Percentiles rank a stretch among this genome's conserved stretches.
Conservation (phyloP, 2,888 invertebrate genomes). For the Macaria notata region DNA sequence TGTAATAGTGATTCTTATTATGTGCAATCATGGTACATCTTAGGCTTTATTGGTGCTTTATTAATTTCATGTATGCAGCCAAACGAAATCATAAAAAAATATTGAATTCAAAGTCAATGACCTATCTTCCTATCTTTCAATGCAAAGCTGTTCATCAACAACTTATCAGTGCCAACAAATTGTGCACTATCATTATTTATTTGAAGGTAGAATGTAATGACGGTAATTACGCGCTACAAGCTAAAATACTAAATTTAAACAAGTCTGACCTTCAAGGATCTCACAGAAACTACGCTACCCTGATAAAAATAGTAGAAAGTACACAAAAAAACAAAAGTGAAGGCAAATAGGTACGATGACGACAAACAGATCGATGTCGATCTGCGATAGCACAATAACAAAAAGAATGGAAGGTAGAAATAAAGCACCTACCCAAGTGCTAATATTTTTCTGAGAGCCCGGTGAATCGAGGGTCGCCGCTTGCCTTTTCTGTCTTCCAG, state of each 20-base stretch:
- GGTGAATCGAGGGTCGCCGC: conserved; percentile 55
- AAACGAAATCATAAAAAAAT: too few species aligned
- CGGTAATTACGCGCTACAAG: conserved; percentile 11
- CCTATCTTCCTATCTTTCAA: too few species aligned
- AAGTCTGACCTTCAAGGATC: conserved; percentile 35
- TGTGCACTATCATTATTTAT: conserved; percentile 8
- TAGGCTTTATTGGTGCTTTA: too few species aligned
- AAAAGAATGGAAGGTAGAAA: conserved; percentile 10
- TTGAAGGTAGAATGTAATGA: conserved; percentile 4
- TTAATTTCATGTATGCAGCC: too few species aligned
- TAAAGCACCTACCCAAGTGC: conserved; percentile 68
- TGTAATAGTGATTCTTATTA: too few species aligned
- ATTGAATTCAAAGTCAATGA: too few species aligned
- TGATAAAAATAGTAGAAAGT: conserved; percentile 52
- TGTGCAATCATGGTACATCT: too few species aligned
- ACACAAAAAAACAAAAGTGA: conserved; percentile 31
- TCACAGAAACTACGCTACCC: conserved; percentile 29
- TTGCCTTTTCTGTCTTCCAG: conserved; percentile 68
- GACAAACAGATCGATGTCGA: conserved; percentile 38
- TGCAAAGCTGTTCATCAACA: too few species aligned
- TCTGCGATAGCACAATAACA: conserved; percentile 30
- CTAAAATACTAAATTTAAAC: conserved; percentile 26
- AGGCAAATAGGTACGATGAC: conserved; percentile 33
- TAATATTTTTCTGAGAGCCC: conserved; percentile 63
- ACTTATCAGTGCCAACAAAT: conserved; percentile 3